A percentile compares a stretch with the other conserved stretches of the same genome.
Evolutionary conservation across 2,888 invertebrate genomes (phyloP).

Genomic region (Pycnomerus fuliginosus): DNA sequence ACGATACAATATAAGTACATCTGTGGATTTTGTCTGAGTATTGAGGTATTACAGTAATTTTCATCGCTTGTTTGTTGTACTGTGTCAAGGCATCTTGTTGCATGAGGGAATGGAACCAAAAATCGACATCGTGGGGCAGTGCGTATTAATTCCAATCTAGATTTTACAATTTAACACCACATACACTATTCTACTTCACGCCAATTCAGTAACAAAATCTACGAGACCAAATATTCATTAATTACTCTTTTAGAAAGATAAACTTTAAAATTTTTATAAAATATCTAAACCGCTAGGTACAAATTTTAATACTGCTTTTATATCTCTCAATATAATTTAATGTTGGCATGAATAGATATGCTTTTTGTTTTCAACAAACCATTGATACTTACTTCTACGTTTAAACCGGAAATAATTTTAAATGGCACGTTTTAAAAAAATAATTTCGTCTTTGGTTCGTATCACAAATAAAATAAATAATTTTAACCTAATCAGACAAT

Average conservation of each 20-base stretch:
- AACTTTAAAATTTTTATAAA: conserved; percentile 51
- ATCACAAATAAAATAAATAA: conserved; percentile 51
- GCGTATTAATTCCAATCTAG: conserved; percentile 38
- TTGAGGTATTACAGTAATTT: conserved; percentile 52
- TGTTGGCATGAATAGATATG: conserved; percentile 52
- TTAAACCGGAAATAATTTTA: conserved; percentile 28
- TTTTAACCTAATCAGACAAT: conserved; percentile 51
- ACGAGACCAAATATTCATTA: conserved; percentile 48
- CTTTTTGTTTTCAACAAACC: conserved; percentile 39
- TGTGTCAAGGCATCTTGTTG: conserved; percentile 56
- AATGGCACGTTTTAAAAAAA: conserved; percentile 46
- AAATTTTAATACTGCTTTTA: conserved; percentile 53
- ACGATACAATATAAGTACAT: conserved; percentile 56
- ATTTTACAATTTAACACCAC: conserved; percentile 42
- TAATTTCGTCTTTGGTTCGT: conserved; percentile 51
- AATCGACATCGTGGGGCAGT: conserved; percentile 41
- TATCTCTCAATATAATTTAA: conserved; percentile 37
- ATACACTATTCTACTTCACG: conserved; percentile 49
- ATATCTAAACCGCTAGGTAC: conserved; percentile 54
- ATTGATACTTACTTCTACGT: conserved; percentile 30
- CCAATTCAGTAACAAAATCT: conserved; percentile 51
- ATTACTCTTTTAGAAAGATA: conserved; percentile 52
- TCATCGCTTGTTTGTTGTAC: conserved; percentile 53
- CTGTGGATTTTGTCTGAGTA: conserved; percentile 53
- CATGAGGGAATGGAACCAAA: conserved; percentile 42